phyloP scores from a whole-genome alignment of 2,888 invertebrate genomes.

The Spodoptera littoralis region DNA sequence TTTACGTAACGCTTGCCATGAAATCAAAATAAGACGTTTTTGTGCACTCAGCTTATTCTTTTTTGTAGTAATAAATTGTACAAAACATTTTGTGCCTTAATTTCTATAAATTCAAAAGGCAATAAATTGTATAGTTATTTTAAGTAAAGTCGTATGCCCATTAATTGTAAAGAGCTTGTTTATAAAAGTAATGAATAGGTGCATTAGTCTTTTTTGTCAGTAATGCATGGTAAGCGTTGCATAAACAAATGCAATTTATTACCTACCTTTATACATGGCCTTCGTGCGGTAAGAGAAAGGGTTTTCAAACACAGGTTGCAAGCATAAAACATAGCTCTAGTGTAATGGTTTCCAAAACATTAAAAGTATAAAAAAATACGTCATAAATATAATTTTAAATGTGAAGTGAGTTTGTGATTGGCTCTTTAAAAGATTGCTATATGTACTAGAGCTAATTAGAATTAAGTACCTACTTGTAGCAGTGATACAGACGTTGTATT shows the following conservation, averaged over 20 bases:
- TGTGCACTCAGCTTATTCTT: not conserved
- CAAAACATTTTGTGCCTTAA: constrained; percentile 33
- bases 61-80: constrained; percentile 14
- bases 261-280: constrained; percentile 31
- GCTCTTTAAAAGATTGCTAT: constrained; percentile 23
- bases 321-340: constrained; percentile 35
- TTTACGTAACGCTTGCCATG: constrained; percentile 42
- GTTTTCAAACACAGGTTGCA: constrained; percentile 23
- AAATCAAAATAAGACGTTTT: not conserved
- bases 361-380: constrained; percentile 11
- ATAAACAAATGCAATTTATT: constrained; percentile 8
- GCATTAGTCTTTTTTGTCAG: constrained; percentile 2
- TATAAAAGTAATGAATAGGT: not conserved
- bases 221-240: constrained; percentile 32
- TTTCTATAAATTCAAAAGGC: constrained; percentile 15
- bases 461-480: constrained; percentile 32
- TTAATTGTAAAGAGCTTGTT: not conserved
- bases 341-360: constrained; percentile 5
- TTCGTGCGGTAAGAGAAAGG: constrained; percentile 14
- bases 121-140: constrained; percentile 8
- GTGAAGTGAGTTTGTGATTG: constrained; percentile 6
- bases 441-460: constrained; percentile 45
- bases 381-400: constrained; percentile 8
- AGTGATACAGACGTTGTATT: constrained; percentile 42
- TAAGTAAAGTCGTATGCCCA: constrained; percentile 6